phyloP scores from a whole-genome alignment of 2,113 vertebrate genomes.

The Anser cygnoides region DNA sequence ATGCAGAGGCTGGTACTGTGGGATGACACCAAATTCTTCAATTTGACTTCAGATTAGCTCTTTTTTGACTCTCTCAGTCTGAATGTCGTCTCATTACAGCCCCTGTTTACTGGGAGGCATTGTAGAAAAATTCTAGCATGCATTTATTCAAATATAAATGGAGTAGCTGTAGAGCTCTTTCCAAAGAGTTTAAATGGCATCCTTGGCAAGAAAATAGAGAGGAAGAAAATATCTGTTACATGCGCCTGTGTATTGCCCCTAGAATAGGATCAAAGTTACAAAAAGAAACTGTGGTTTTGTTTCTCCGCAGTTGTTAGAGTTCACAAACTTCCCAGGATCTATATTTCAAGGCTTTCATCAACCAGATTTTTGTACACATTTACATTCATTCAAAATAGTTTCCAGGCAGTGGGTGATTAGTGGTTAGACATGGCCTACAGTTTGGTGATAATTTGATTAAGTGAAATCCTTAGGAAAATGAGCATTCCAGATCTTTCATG shows the following conservation, averaged over 20 bases:
- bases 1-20: background rate
- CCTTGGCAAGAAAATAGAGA: constrained; percentile 37
- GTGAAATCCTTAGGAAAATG: constrained; percentile 43
- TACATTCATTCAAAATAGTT: constrained; percentile 50
- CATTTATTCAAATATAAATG: background rate
- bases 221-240: constrained; percentile 5
- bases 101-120: background rate
- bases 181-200: constrained; percentile 10
- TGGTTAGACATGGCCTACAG: constrained; percentile 36
- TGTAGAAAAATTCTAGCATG: background rate
- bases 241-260: background rate
- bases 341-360: constrained; percentile 49
- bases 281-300: constrained; percentile 41
- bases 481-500: constrained; percentile 2
- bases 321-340: constrained; percentile 51
- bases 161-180: background rate
- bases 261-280: constrained; percentile 36
- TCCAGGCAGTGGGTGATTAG: constrained; percentile 31
- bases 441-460: constrained; percentile 45
- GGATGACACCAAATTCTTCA: background rate
- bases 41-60: background rate
- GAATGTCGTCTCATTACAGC: rapidly evolving
- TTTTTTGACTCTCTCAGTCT: background rate
- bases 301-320: constrained; percentile 40
- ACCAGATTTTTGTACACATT: constrained; percentile 27